These are phyloP conservation scores for Murina feae DNA, from an alignment of 2,113 vertebrate species.

Conservation along the genomic window DNA sequence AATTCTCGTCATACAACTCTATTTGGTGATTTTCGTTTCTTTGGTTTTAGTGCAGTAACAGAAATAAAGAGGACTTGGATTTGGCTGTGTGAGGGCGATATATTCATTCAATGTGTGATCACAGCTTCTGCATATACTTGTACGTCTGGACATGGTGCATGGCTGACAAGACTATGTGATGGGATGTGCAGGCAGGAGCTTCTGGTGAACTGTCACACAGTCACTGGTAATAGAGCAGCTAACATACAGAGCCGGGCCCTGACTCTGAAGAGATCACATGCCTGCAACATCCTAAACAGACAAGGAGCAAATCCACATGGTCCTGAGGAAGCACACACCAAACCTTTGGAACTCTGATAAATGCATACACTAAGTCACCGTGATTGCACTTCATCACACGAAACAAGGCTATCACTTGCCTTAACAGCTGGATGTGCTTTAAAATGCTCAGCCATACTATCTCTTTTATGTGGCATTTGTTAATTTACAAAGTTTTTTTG, in stretches of 20 bases:
- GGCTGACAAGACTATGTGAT: background rate
- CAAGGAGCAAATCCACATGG: background rate
- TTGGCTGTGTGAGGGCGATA: background rate
- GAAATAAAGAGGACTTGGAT: background rate
- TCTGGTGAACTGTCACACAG: accelerated
- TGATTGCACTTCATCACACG: background rate
- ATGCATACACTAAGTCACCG: background rate
- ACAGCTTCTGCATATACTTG: background rate
- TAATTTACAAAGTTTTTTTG: background rate
- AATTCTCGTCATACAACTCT: background rate
- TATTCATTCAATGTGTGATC: background rate
- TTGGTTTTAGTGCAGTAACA: background rate
- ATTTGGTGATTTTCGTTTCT: background rate
- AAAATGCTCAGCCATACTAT: background rate
- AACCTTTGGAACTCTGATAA: background rate
- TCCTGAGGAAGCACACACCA: background rate
- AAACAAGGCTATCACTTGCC: background rate
- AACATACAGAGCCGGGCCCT: background rate
- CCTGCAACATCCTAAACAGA: background rate
- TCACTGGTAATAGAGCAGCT: background rate
- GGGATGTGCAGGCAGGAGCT: background rate
- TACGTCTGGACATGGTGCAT: background rate
- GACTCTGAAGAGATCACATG: background rate
- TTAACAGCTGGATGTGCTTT: background rate
- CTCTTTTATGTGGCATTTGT: background rate